phyloP scores from a whole-genome alignment of 2,888 invertebrate species.

The Callinectes sapidus region DNA sequence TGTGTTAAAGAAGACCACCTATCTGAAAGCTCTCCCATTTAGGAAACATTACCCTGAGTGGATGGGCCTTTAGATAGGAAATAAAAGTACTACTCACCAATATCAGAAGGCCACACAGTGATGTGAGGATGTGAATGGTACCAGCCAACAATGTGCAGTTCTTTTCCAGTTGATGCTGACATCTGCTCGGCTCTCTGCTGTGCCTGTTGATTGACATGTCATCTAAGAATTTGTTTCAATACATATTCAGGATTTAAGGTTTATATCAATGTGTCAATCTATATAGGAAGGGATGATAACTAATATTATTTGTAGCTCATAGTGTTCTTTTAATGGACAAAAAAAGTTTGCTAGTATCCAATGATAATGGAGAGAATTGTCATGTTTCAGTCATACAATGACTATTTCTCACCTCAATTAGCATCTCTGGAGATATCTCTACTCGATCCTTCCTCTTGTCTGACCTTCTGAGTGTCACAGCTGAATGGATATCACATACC shows the following conservation, averaged over 20 bases:
- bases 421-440: slow-evolving; percentile 89
- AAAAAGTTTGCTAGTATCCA: neutral
- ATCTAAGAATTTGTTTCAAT: neutral
- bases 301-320: no score
- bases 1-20: no score
- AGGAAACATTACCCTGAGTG: no score
- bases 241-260: neutral
- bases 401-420: slow-evolving; percentile 78
- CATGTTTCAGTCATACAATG: neutral
- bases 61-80: no score
- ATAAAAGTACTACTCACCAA: slow-evolving; percentile 75
- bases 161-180: slow-evolving; percentile 80
- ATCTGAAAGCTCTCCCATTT: no score
- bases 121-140: slow-evolving; percentile 94
- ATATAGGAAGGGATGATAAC: no score
- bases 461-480: slow-evolving; percentile 81
- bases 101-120: slow-evolving; percentile 90
- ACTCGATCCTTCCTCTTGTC: slow-evolving; percentile 81
- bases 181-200: slow-evolving; percentile 83
- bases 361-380: neutral
- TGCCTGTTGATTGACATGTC: slow-evolving; percentile 76
- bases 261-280: neutral
- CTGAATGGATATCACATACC: slow-evolving; percentile 84
- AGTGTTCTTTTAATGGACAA: no score
- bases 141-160: slow-evolving; percentile 89